phyloP scores from a whole-genome alignment of 2,113 vertebrate species.

The Vidua macroura region DNA sequence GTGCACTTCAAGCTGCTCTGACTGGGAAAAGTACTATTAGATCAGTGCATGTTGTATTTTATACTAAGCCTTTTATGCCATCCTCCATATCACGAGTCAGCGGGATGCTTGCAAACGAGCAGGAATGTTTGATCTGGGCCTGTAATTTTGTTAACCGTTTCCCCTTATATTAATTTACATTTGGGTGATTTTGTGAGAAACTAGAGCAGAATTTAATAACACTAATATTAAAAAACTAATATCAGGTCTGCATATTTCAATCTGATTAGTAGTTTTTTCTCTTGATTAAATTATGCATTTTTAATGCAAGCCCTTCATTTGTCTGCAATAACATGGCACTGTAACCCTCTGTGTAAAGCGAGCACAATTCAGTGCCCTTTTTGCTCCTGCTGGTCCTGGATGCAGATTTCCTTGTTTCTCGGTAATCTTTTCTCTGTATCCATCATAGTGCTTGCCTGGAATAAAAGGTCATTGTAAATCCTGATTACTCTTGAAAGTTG shows the following conservation, averaged over 20 bases:
- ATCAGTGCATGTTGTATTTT: background rate
- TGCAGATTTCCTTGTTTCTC: slow-evolving; percentile 36
- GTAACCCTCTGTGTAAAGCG: background rate
- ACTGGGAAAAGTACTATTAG: background rate
- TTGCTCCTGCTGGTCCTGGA: background rate
- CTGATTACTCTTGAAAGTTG: slow-evolving; percentile 28
- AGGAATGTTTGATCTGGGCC: slow-evolving; percentile 23
- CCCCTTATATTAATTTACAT: slow-evolving; percentile 61
- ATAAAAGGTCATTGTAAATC: slow-evolving; percentile 34
- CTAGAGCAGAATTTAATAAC: slow-evolving; percentile 55
- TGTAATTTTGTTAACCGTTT: slow-evolving; percentile 47
- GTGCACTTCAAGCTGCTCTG: background rate
- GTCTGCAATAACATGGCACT: background rate
- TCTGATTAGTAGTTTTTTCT: slow-evolving; percentile 66
- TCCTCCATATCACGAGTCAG: background rate
- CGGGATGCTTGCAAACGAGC: background rate
- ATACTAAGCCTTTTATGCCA: background rate
- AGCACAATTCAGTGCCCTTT: background rate
- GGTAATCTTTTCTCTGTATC: background rate
- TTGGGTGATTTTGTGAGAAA: slow-evolving; percentile 39
- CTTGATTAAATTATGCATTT: slow-evolving; percentile 74
- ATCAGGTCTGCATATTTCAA: slow-evolving; percentile 61
- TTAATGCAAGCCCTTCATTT: slow-evolving; percentile 64
- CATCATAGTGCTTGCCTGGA: background rate
- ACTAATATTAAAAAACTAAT: slow-evolving; percentile 55